phyloP scores from a whole-genome alignment of 1,140 invertebrate species.

The Oryzaephilus surinamensis region DNA sequence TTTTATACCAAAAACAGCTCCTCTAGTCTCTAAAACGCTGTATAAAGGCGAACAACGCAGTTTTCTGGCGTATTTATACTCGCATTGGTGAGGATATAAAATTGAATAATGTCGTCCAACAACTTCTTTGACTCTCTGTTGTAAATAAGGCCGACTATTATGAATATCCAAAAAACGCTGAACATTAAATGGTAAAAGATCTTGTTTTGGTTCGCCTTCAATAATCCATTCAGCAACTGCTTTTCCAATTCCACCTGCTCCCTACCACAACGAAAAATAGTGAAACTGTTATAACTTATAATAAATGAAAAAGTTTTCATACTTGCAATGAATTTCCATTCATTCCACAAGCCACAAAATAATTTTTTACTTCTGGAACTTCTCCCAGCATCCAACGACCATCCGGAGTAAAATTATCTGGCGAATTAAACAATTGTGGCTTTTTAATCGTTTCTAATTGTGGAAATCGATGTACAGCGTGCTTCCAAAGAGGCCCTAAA shows the following conservation, averaged over 20 bases:
- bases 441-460: constrained; percentile 44
- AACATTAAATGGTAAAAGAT: constrained; percentile 57
- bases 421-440: constrained; percentile 52
- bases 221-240: constrained; percentile 65
- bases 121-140: constrained; percentile 62
- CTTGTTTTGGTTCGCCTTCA: constrained; percentile 50
- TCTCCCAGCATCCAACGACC: constrained; percentile 60
- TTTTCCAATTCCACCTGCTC: constrained; percentile 65
- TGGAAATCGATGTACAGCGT: constrained; percentile 56
- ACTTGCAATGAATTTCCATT: constrained; percentile 51
- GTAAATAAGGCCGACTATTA: constrained; percentile 66
- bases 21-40: constrained; percentile 59
- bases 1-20: constrained; percentile 71
- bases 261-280: too few relatives aligned
- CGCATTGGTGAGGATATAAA: constrained; percentile 52
- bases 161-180: constrained; percentile 72
- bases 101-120: constrained; percentile 57
- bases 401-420: constrained; percentile 72
- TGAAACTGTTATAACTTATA: neutral
- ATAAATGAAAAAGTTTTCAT: neutral
- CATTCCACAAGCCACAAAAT: constrained; percentile 70
- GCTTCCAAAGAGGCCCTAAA: constrained; percentile 44
- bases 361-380: constrained; percentile 63
- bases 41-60: constrained; percentile 69
- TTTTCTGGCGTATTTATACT: constrained; percentile 58